Evolutionary conservation across 1,140 invertebrate genomes (phyloP), one percentile per base, ranked within the genome.

Genomic region (Papilio dardanus): DNA sequence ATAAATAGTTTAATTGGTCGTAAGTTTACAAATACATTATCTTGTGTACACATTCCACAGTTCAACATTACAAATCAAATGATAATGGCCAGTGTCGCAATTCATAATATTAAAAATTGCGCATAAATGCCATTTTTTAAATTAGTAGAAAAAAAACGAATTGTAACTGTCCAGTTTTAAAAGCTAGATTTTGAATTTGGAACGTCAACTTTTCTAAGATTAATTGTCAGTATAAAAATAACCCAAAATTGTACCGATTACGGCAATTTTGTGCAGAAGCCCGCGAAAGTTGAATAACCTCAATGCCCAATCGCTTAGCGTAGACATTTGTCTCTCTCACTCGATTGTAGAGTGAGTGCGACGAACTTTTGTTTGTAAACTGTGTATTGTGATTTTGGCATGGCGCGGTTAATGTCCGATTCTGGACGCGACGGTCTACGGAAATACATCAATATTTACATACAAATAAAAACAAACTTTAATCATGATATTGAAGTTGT

Each of bases 281-380:
- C 76, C 81, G 77, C 65, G 66, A 77, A 85, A 84, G 88, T 88
- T 90, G 85, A 91, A 87, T 83, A 85, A 90, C 87, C 89, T 86
- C 87, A 82, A 71, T 75, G 35, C 33, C 73, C 80, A 78, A 81
- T 75, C 81, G 65, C 65, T 74, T 80, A 71, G 65, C 66, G 62
- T 73, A 75, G 79, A 21, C 30, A 21, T 69, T 75, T 74, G 24
- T 84, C 84, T 78, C 83, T 35, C 74, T 89, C 82, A 46, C 46
- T 76, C 69, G 21, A 68, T 81, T 66, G 21, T 31, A 7, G 54
- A 35, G 16, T 1, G 82, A 88, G 78, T 79, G 89, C 77, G 90
- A 92, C 79, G 84, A 77, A 77, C 76, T 79, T 50, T 89, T 90
- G 88, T 92, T 92, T 92, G 88, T 89, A 91, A 89, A 91, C 88